Evolutionary conservation across 64 coral and sea anemone species (phyloP), one percentile per base, ranked within the genome.

Genomic region (Montipora foliosa): DNA sequence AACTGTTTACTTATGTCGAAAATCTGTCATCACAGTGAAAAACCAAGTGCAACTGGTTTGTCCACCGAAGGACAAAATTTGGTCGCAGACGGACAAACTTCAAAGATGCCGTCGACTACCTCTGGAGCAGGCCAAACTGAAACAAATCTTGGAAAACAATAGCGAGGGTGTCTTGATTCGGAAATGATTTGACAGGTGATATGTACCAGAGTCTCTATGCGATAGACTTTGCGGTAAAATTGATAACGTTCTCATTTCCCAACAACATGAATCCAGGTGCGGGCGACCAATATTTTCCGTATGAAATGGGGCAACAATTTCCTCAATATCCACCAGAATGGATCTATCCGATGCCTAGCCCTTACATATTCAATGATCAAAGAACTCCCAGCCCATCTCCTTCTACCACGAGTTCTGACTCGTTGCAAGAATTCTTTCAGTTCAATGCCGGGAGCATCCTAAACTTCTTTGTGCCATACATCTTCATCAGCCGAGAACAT

Each of bases 131-230:
- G 74, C 74, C 74, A 77, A 77, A 77, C 44, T 77, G 74, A 77
- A 24, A 77, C 74, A 77, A 77, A 77, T 77, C 29, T 77, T 77
- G 29, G 74, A 77, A 77, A 77, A 77, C 74, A 77, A 77, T 46
- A 77, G 74, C 25, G 74, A 77, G 74, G 25, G 37, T 77, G 25
- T 77, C 44, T 77, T 77, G 29, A 77, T 77, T 77, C 44, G 74
- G 74, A 77, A 77, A 77, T 77, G 74, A 77, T 77, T 77, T 77
- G 74, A 77, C 74, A 77, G 74, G 74, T 77, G 74, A 77, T 77
- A 77, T 77, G 74, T 77, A 77, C 12, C 74, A 77, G 25, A 77
- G 74, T 77, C 74, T 77, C 24, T 77, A 77, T 77, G 74, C 74
- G 20, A 77, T 77, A 77, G 74, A 77, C 74, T 77, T 77, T 0